These are phyloP conservation scores for Coptotermes formosanus DNA, from an alignment of 1,140 invertebrate species.

Conservation along the genomic window DNA sequence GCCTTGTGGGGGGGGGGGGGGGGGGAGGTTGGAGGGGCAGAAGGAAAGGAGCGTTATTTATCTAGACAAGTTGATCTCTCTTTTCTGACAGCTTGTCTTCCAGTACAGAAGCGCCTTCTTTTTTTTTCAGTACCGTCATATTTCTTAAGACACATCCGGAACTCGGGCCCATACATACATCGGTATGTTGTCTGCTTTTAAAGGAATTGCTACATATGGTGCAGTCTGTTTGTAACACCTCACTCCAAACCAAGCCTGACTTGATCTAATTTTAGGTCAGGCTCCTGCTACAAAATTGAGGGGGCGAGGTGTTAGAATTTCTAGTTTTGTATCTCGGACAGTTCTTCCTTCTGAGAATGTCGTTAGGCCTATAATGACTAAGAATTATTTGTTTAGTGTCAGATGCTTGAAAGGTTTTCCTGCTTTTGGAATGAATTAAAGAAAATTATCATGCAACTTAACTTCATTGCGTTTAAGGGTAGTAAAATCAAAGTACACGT, in stretches of 20 bases:
- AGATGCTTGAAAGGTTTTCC: too few relatives aligned
- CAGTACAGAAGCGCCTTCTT: background rate
- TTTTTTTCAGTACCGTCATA: background rate
- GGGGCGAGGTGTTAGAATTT: too few relatives aligned
- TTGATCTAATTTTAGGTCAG: background rate
- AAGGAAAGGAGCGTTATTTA: background rate
- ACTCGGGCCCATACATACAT: background rate
- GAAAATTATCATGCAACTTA: too few relatives aligned
- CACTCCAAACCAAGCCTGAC: background rate
- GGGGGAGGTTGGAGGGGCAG: background rate
- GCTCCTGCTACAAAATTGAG: too few relatives aligned
- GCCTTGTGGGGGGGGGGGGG: background rate
- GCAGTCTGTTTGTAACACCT: background rate
- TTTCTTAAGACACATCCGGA: background rate
- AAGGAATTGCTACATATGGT: background rate
- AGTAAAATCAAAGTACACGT: too few relatives aligned
- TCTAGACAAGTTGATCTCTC: background rate
- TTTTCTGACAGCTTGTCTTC: constrained; percentile 15
- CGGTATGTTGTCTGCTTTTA: background rate
- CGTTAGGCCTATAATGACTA: too few relatives aligned
- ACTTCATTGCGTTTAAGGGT: too few relatives aligned
- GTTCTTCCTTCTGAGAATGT: too few relatives aligned
- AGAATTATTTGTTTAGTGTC: too few relatives aligned
- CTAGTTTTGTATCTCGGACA: too few relatives aligned
- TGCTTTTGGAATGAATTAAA: too few relatives aligned